A percentile compares a stretch with the other conserved stretches of the same genome.
Evolutionary conservation across 2,113 vertebrate species (phyloP).

Genomic region (Eira barbara): DNA sequence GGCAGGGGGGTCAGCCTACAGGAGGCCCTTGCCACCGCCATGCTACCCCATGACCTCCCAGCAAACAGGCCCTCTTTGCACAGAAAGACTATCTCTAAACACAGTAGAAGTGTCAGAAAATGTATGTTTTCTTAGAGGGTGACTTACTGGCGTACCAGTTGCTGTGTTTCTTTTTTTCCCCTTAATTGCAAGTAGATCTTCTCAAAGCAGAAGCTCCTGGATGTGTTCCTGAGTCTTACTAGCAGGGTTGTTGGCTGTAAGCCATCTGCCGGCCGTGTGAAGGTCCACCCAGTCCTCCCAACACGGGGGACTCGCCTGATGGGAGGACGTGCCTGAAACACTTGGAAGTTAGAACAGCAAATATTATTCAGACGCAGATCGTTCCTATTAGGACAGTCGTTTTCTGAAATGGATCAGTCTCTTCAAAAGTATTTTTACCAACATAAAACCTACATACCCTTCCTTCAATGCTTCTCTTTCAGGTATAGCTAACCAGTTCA

Average conservation of each 20-base stretch:
- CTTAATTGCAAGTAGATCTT: neutral
- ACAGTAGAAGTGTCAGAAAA: neutral
- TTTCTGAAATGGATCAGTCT: neutral
- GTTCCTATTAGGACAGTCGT: neutral
- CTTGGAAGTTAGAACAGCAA: neutral
- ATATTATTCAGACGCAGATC: neutral
- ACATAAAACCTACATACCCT: neutral
- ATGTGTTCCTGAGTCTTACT: neutral
- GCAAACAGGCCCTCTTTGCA: neutral
- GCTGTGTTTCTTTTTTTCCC: neutral
- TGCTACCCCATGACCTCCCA: no score
- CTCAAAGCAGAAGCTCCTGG: neutral
- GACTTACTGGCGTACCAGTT: neutral
- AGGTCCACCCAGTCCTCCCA: neutral
- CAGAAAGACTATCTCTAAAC: neutral
- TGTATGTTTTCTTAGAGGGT: neutral
- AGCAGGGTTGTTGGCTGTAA: neutral
- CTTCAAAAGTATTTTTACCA: neutral
- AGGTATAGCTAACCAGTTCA: neutral
- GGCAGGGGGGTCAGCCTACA: neutral
- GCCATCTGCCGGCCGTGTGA: no score
- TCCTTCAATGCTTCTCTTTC: neutral
- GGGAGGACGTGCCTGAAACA: neutral
- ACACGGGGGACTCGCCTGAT: fast-evolving
- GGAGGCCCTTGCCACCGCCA: no score